Base-by-base conservation (phyloP, 2,797 vertebrate species). In the Myotis vivesi region DNA sequence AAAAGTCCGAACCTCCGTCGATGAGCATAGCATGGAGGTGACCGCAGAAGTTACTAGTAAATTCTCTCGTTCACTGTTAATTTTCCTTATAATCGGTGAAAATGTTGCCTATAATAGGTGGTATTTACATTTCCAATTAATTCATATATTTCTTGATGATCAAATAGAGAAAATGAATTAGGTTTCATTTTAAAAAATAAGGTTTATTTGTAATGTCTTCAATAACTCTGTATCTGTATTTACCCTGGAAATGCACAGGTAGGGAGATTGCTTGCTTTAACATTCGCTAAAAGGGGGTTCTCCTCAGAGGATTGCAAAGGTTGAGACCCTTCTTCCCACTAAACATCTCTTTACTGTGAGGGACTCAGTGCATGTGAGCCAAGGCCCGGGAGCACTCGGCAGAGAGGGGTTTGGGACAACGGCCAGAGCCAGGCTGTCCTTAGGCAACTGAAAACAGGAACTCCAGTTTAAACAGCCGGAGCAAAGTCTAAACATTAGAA, bases 121-220 rank as follows among this genome's bases (percentile, higher is more conserved):
- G 38, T 15, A 66, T 38, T 89, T 55, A 72, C 23, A 53, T 81
- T 82, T 91, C 75, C 80, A 88, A n/a, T 36, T 55, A 86, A 59
- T 49, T 87, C 49, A 57, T 19, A 69, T 36, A 36, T 46, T 71
- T 71, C 68, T 25, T 94, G 38, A 83, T 64, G 20, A 83, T 81
- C 25, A 80, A 44, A 87, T 5, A 92, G 17, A 92, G 46, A 85
- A 94, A 95, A 92, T 66, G 69, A 87, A 82, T 86, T 62, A 64
- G 62, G 68, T 88, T 93, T 76, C 23, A 49, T 96, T 92, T 96
- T 95, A 90, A 91, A 72, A 98, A 98, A 97, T 98, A 97, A 97
- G 55, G 89, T 96, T 97, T 94, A 97, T 96, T 94, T 89, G 33
- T 93, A 94, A 20, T 83, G 97, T 66, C 69, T 64, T 94, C 77